Conservation (phyloP, 2,113 vertebrate genomes). For the Microtus richardsoni region DNA sequence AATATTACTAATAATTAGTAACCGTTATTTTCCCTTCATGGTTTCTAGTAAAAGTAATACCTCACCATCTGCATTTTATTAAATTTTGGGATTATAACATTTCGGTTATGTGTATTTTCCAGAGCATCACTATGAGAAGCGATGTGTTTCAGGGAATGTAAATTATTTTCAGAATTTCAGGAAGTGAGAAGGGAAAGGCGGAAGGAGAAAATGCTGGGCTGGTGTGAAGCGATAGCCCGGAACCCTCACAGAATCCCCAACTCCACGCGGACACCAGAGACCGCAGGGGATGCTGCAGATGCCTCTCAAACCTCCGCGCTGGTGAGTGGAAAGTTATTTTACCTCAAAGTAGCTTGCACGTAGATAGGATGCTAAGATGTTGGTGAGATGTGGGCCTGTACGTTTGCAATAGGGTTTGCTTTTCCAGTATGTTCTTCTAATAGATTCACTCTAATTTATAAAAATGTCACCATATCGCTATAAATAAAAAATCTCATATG, state of each 20-base stretch:
- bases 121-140: constrained; percentile 75
- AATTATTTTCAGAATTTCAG: constrained; percentile 92
- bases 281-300: constrained; percentile 83
- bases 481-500: background rate
- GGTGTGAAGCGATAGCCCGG: constrained; percentile 91
- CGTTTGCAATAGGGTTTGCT: background rate
- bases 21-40: background rate
- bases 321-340: constrained; percentile 88
- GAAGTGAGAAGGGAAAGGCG: constrained; percentile 90
- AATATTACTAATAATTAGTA: background rate
- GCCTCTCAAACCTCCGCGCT: constrained; percentile 83
- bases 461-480: background rate
- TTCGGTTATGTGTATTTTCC: constrained; percentile 80
- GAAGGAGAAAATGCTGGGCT: constrained; percentile 92
- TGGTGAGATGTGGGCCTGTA: background rate
- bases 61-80: background rate
- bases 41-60: background rate
- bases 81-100: constrained; percentile 59
- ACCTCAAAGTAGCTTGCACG: constrained; percentile 67
- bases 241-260: constrained; percentile 89
- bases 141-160: constrained; percentile 89
- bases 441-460: background rate
- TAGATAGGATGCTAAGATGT: background rate
- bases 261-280: constrained; percentile 88
- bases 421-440: background rate